phyloP scores from a whole-genome alignment of 2,797 vertebrate genomes.

The Choloepus didactylus region DNA sequence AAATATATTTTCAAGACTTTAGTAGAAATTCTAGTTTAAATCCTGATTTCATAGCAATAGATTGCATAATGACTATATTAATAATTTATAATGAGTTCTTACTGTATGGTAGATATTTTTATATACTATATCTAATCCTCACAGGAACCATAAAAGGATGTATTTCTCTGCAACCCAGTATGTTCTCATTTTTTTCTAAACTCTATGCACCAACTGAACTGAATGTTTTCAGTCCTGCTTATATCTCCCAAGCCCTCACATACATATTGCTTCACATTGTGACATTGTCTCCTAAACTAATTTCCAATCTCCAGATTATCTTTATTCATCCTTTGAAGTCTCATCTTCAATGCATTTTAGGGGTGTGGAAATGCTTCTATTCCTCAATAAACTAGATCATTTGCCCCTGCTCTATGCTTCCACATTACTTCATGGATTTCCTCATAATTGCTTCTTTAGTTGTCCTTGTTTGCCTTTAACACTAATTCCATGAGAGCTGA shows the following conservation, averaged over 20 bases:
- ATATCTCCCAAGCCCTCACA: not conserved
- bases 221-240: not conserved
- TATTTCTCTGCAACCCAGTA: not conserved
- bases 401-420: not conserved
- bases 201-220: not conserved
- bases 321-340: not conserved
- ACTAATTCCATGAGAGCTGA: not conserved
- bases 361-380: not conserved
- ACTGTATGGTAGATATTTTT: not conserved
- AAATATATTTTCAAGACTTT: conserved; percentile 36
- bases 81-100: conserved; percentile 9
- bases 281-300: not conserved
- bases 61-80: not conserved
- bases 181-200: not conserved
- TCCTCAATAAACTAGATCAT: not conserved
- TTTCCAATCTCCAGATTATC: not conserved
- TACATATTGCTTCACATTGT: not conserved
- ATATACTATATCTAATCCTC: not conserved
- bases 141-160: not conserved
- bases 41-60: not conserved
- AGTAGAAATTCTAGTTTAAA: conserved; percentile 25
- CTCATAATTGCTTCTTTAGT: not conserved
- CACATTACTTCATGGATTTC: not conserved
- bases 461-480: not conserved
- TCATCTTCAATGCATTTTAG: not conserved